A percentile compares a stretch with the other conserved stretches of the same genome.
Evolutionary conservation across 2,113 vertebrate genomes (phyloP).

Genomic region (Siphamia tubifer): DNA sequence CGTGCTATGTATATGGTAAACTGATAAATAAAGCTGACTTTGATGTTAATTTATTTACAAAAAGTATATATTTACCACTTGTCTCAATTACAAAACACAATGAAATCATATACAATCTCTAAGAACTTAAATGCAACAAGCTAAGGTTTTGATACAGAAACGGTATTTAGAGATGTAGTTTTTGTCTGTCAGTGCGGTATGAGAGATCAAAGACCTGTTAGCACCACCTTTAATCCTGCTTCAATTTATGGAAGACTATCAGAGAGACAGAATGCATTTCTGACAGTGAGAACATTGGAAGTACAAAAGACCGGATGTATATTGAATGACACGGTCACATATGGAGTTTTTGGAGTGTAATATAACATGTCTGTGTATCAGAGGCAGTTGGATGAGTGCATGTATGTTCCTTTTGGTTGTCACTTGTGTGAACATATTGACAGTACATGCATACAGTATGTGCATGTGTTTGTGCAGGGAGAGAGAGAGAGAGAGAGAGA

Average conservation of each 20-base stretch:
- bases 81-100: too few relatives aligned
- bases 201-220: too few relatives aligned
- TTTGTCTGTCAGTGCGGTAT: too few relatives aligned
- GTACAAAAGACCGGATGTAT: background rate
- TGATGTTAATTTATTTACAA: too few relatives aligned
- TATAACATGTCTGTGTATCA: background rate
- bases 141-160: too few relatives aligned
- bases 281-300: slow-evolving; percentile 1
- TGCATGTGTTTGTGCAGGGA: background rate
- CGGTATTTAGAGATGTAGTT: too few relatives aligned
- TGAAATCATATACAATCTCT: too few relatives aligned
- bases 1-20: too few relatives aligned
- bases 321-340: slow-evolving; percentile 21
- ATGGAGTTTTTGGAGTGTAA: slow-evolving; percentile 24
- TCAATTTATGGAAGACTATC: background rate
- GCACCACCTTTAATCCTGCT: slow-evolving; percentile 2
- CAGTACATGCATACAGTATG: slow-evolving; percentile 7
- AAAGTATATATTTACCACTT: too few relatives aligned
- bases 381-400: background rate
- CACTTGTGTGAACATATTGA: slow-evolving; percentile 33
- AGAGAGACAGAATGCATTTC: background rate
- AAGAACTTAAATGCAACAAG: too few relatives aligned
- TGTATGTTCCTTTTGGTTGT: slow-evolving; percentile 5
- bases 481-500: slow-evolving; percentile 7
- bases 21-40: too few relatives aligned